These are phyloP conservation scores for Mythimna albipuncta DNA, from an alignment of 2,888 invertebrate genomes.

Conservation along the genomic window DNA sequence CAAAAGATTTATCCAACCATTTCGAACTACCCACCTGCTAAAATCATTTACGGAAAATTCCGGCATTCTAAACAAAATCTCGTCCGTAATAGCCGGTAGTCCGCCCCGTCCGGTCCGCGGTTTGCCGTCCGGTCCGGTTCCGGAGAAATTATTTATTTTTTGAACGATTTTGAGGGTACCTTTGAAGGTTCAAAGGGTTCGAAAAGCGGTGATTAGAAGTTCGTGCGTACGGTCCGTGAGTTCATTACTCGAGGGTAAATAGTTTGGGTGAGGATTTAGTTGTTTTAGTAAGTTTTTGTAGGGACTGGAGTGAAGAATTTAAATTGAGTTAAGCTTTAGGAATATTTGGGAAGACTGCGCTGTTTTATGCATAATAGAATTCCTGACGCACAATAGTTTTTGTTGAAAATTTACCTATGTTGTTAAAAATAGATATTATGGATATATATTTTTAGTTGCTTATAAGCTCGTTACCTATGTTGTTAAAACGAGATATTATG, in stretches of 20 bases:
- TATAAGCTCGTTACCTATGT: background rate
- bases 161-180: conserved; percentile 6
- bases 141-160: conserved; percentile 48
- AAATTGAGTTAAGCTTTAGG: conserved; percentile 5
- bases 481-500: too few relatives aligned
- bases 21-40: background rate
- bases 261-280: conserved; percentile 24
- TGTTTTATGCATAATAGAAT: background rate
- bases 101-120: conserved; percentile 22
- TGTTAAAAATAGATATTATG: too few relatives aligned
- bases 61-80: conserved; percentile 44
- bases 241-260: conserved; percentile 37
- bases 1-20: conserved; percentile 32
- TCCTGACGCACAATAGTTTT: background rate
- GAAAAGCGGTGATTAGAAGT: conserved; percentile 43
- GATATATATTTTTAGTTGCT: too few relatives aligned
- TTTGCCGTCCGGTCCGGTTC: conserved; percentile 20
- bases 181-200: conserved; percentile 40
- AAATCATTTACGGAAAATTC: conserved; percentile 35
- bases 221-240: conserved; percentile 6
- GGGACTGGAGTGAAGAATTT: background rate
- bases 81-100: conserved; percentile 25
- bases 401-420: background rate
- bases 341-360: background rate
- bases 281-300: conserved; percentile 1